Percentiles rank a stretch among this genome's conserved stretches.
Evolutionary conservation across 2,113 vertebrate species (phyloP).

Genomic region (Tenebrosternarchus preto): DNA sequence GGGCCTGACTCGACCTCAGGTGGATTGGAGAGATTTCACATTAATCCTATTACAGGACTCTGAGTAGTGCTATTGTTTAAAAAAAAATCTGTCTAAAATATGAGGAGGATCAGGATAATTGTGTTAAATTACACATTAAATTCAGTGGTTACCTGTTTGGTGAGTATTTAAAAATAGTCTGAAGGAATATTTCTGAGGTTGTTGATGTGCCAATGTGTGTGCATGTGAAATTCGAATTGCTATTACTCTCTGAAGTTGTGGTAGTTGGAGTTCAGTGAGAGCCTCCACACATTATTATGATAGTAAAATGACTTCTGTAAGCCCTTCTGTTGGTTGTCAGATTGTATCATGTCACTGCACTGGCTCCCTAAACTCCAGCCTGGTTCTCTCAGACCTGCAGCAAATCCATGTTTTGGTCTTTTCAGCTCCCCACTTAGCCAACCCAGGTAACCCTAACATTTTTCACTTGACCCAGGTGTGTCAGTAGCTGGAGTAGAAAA

Average conservation of each 20-base stretch:
- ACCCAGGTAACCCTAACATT: conserved; percentile 25
- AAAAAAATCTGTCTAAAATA: conserved; percentile 15
- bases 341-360: conserved; percentile 21
- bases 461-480: conserved; percentile 22
- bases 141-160: conserved; percentile 25
- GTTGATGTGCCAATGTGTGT: background rate
- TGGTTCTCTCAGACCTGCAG: conserved; percentile 24
- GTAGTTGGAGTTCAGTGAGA: conserved; percentile 17
- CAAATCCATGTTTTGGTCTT: conserved; percentile 15
- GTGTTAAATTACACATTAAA: conserved; percentile 19
- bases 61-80: conserved; percentile 31
- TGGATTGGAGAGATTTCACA: conserved; percentile 51
- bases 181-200: conserved; percentile 2
- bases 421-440: background rate
- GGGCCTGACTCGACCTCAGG: conserved; percentile 63
- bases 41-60: conserved; percentile 53
- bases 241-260: conserved; percentile 11
- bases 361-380: conserved; percentile 4
- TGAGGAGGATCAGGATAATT: background rate
- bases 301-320: conserved; percentile 40
- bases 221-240: background rate
- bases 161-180: conserved; percentile 17
- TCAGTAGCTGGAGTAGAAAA: conserved; percentile 15
- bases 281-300: conserved; percentile 34
- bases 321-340: conserved; percentile 23